Base-by-base conservation (phyloP, 35 echinoderm and acorn worm genomes). In the Patiria miniata region DNA sequence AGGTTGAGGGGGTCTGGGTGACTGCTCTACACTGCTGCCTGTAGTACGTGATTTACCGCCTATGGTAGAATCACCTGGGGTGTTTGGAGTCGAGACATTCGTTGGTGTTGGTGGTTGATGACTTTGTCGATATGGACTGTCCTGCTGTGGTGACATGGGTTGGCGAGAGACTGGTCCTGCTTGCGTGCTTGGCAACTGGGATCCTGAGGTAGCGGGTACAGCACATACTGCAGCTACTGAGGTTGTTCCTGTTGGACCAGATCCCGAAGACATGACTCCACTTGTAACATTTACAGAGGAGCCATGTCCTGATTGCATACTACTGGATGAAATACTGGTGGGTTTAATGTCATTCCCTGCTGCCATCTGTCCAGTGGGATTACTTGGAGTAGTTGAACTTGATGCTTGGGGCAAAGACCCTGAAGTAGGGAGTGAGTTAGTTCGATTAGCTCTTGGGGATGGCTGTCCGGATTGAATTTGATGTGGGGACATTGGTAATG, bases 401-500 rank as follows among this genome's bases (percentile, higher is more conserved):
- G n/a, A n/a, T 6, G 57, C 28, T n/a, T 18, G 57, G 28, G 57
- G 57, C 19, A 21, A 26, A 30, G 65, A 73, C 14, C 19, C 65
- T 4, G 65, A 73, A 34, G 65, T 86, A 6, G 93, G 93, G 22
- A 95, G 80, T 2, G 93, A 95, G 65, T 87, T 95, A 0, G 93
- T 88, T 51, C 93, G 85, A n/a, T 69, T 91, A 30, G 86, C 61
- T 23, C 93, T 78, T 57, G 85, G 85, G 44, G 73, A 87, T 54
- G 84, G 87, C 87, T 93, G 91, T 37, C 87, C 44, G 54, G 82
- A 23, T 59, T 83, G 73, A 56, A 93, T 79, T 17, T 69, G 81
- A 81, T 89, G 91, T 30, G 95, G 95, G 0, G 95, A 93, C 91
- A 93, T 85, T 18, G 95, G 95, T 10, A 93, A 93, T 42, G 39